Conservation (phyloP, 2,888 invertebrate species). For the Ochropleura leucogaster region DNA sequence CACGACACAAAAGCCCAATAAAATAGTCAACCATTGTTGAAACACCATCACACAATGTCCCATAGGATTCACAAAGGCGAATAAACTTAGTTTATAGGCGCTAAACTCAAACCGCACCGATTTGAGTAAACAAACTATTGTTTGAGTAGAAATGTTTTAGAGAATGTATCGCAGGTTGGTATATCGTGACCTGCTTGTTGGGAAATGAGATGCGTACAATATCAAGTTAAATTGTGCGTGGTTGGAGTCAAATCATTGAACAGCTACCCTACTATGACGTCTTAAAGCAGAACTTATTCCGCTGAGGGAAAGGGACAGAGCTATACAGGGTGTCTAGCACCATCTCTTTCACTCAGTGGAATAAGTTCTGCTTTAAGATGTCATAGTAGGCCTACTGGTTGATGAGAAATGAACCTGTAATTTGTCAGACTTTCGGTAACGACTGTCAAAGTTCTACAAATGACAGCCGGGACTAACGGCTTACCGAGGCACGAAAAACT, state of each 20-base stretch:
- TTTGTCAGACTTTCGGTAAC: no score
- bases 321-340: no score
- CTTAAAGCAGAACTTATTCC: no score
- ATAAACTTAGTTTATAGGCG: slow-evolving; percentile 48
- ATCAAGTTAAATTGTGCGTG: slow-evolving; percentile 26
- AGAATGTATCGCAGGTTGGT: slow-evolving; percentile 30
- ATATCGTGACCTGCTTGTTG: slow-evolving; percentile 27
- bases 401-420: no score
- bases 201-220: slow-evolving; percentile 12
- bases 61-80: slow-evolving; percentile 45
- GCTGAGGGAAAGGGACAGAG: no score
- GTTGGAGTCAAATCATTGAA: neutral
- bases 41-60: slow-evolving; percentile 57
- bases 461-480: no score
- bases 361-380: no score
- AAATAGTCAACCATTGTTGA: slow-evolving; percentile 55
- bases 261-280: no score
- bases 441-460: no score
- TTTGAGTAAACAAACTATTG: slow-evolving; percentile 56
- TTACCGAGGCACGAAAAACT: no score
- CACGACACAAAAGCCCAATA: slow-evolving; percentile 42
- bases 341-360: no score
- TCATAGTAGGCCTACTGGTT: no score
- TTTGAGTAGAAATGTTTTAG: slow-evolving; percentile 34
- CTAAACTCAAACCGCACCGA: slow-evolving; percentile 42